These are phyloP conservation scores for Actinopyga echinites DNA, from an alignment of 53 echinoderm and acorn worm species.

Conservation along the genomic window DNA sequence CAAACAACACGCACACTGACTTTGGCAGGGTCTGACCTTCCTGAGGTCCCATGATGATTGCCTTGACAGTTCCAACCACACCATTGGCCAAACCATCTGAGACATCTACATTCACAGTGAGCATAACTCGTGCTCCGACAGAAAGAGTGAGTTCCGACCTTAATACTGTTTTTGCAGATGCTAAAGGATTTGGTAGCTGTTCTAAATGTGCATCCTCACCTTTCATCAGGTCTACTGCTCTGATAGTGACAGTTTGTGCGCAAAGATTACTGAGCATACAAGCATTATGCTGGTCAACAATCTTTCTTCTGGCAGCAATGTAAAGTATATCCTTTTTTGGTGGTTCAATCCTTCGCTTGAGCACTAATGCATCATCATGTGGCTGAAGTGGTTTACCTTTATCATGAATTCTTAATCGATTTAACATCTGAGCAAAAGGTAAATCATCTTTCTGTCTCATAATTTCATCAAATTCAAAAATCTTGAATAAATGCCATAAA, in stretches of 20 bases:
- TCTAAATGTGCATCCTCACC: not conserved
- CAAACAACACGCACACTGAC: conserved; percentile 31
- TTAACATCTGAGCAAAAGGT: conserved; percentile 17
- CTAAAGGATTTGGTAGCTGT: not conserved
- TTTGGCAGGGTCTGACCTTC: conserved; percentile 3
- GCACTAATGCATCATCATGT: too few species aligned
- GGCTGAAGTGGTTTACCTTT: conserved; percentile 6
- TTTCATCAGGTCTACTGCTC: not conserved
- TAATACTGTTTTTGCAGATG: conserved; percentile 22
- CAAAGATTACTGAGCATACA: not conserved
- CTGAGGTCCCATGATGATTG: not conserved
- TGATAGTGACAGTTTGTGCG: conserved; percentile 7
- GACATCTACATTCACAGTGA: conserved; percentile 2
- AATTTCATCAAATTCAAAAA: conserved; percentile 26
- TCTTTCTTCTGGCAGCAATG: conserved; percentile 21
- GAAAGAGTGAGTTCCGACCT: not conserved
- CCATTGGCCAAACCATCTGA: conserved; percentile 42
- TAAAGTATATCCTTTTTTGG: not conserved
- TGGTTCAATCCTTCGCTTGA: not conserved
- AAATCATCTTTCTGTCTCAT: conserved; percentile 43
- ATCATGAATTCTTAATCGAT: not conserved
- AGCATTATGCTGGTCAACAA: conserved; percentile 26
- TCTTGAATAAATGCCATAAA: not conserved
- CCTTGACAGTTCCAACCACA: conserved; percentile 23
- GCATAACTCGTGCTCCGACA: conserved; percentile 14